These are phyloP conservation scores for Noctua janthe DNA, from an alignment of 2,888 invertebrate genomes.

Conservation along the genomic window DNA sequence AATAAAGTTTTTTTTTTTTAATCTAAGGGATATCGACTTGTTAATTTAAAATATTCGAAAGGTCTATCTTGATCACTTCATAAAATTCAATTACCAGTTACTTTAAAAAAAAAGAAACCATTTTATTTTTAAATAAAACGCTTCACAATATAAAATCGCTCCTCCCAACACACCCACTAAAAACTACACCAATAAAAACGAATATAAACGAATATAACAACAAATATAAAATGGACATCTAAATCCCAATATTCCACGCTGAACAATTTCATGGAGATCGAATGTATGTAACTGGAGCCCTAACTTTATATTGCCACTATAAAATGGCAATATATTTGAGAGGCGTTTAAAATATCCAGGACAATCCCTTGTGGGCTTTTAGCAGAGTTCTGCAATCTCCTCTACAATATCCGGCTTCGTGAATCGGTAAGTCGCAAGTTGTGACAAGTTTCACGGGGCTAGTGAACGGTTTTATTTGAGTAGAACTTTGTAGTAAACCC, in stretches of 20 bases:
- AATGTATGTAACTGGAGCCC: conserved; percentile 54
- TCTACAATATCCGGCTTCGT: conserved; percentile 74
- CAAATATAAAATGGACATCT: conserved; percentile 28
- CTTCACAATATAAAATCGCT: background rate
- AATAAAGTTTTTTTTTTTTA: background rate
- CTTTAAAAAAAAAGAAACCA: background rate
- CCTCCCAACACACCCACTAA: background rate
- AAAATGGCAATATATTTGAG: conserved; percentile 66
- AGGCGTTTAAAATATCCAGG: conserved; percentile 61
- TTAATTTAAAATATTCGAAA: background rate
- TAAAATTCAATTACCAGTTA: background rate
- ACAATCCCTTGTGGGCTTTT: conserved; percentile 65
- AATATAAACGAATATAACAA: too few species aligned
- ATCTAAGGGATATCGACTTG: background rate
- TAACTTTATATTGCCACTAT: conserved; percentile 61
- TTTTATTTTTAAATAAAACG: background rate
- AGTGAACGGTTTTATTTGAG: conserved; percentile 1
- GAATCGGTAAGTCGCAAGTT: conserved; percentile 55
- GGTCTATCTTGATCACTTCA: background rate
- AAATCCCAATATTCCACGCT: conserved; percentile 41
- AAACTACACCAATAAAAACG: conserved; percentile 35
- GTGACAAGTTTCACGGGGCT: conserved; percentile 14
- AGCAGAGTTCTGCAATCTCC: conserved; percentile 73
- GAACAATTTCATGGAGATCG: conserved; percentile 51
- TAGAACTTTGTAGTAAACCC: conserved; percentile 16